A percentile compares a stretch with the other conserved stretches of the same genome.
These are phyloP conservation scores for Oxyruncus cristatus DNA, from an alignment of 2,113 vertebrate species.

Conservation along the genomic window DNA sequence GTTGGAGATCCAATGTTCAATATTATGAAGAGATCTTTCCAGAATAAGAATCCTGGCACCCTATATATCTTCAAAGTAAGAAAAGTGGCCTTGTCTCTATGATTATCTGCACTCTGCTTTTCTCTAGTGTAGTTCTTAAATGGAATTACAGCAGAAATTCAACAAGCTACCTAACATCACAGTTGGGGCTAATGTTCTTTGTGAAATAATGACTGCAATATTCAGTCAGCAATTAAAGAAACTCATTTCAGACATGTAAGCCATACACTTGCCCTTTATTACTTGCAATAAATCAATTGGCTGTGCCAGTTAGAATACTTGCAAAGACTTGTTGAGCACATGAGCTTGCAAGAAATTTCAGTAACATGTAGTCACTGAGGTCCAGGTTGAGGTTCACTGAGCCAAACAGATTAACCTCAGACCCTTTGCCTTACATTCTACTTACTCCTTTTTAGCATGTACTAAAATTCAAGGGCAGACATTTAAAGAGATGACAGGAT, in stretches of 20 bases:
- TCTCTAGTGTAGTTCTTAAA: background rate
- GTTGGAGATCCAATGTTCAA: background rate
- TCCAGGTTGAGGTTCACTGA: background rate
- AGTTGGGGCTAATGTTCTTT: slow-evolving; percentile 28
- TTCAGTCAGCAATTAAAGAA: slow-evolving; percentile 46
- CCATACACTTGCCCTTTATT: slow-evolving; percentile 21
- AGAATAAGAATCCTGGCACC: background rate
- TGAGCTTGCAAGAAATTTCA: background rate
- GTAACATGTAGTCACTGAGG: background rate
- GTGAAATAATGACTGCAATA: slow-evolving; percentile 49
- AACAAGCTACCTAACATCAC: background rate
- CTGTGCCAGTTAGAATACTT: background rate
- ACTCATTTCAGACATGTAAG: slow-evolving; percentile 26
- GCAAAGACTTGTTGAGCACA: background rate
- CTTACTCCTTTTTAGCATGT: background rate
- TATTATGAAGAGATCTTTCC: background rate
- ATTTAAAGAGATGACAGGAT: background rate
- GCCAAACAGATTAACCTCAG: background rate
- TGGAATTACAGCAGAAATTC: background rate
- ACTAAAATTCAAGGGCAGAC: background rate
- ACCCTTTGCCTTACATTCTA: background rate
- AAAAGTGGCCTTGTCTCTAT: background rate
- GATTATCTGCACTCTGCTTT: background rate
- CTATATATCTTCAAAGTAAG: background rate
- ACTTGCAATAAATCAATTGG: slow-evolving; percentile 23